A percentile compares a stretch with the other conserved stretches of the same genome.
Evolutionary conservation across 2,888 invertebrate genomes (phyloP).

Genomic region (Sminthurides aquaticus): DNA sequence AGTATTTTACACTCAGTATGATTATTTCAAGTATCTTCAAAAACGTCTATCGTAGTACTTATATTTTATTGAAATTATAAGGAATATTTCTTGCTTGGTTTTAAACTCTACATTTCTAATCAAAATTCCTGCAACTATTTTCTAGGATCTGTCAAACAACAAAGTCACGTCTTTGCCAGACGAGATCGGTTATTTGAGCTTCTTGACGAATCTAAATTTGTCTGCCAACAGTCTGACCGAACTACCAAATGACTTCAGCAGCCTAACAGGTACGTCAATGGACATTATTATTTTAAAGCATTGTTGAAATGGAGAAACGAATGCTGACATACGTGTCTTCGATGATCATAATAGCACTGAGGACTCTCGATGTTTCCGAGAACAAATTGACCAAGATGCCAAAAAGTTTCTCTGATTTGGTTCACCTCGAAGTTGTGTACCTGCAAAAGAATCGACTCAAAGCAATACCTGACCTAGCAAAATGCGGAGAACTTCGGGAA

Average conservation of each 20-base stretch:
- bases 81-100: too few species aligned
- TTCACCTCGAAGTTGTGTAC: conserved; percentile 65
- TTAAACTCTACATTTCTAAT: too few species aligned
- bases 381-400: conserved; percentile 29
- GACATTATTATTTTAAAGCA: too few species aligned
- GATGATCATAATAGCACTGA: conserved; percentile 25
- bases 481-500: conserved; percentile 68
- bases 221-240: conserved; percentile 67
- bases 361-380: conserved; percentile 34
- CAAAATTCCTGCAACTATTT: too few species aligned
- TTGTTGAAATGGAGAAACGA: too few species aligned
- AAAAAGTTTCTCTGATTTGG: conserved; percentile 48
- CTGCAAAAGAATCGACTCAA: conserved; percentile 74
- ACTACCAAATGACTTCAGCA: conserved; percentile 72
- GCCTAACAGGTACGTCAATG: conserved; percentile 63
- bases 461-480: conserved; percentile 67
- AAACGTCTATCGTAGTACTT: too few species aligned
- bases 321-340: neutral
- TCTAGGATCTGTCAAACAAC: conserved; percentile 72
- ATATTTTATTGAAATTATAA: neutral
- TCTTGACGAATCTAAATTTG: conserved; percentile 64
- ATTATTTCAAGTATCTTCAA: too few species aligned
- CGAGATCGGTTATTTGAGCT: conserved; percentile 74
- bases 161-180: conserved; percentile 63
- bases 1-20: too few species aligned